Conservation (phyloP, 2,113 vertebrate species). For the Caretta caretta region DNA sequence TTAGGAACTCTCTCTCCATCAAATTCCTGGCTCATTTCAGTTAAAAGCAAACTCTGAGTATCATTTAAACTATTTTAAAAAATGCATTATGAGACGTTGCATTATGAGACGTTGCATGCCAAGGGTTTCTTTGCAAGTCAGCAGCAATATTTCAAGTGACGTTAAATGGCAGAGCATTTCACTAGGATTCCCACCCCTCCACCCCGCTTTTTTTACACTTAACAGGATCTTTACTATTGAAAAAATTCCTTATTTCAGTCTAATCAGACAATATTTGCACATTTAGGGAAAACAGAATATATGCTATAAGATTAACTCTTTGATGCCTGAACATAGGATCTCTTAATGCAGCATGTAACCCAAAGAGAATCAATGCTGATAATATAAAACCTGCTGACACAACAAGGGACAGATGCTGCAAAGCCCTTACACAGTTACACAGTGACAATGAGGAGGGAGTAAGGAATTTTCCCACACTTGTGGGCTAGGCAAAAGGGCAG, state of each 20-base stretch:
- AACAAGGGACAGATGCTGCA: not conserved
- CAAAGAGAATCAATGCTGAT: not conserved
- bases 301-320: not conserved
- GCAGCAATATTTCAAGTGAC: not conserved
- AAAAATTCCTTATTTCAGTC: not conserved
- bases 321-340: not conserved
- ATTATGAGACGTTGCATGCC: not conserved
- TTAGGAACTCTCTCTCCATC: not conserved
- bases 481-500: not conserved
- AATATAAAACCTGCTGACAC: not conserved
- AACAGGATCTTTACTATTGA: not conserved
- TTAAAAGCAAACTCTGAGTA: slow-evolving; percentile 4
- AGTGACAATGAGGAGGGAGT: accelerated
- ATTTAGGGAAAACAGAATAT: not conserved
- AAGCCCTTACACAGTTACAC: not conserved
- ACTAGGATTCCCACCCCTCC: not conserved
- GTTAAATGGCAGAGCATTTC: not conserved
- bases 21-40: slow-evolving; percentile 29
- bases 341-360: not conserved
- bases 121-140: slow-evolving; percentile 16
- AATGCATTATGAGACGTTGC: slow-evolving; percentile 12
- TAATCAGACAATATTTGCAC: not conserved
- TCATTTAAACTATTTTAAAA: slow-evolving; percentile 26
- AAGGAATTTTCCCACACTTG: not conserved
- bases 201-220: not conserved